A percentile compares a stretch with the other conserved stretches of the same genome.
These are phyloP conservation scores for Halcyon chelicuti DNA, from an alignment of 2,797 vertebrate species.

Conservation along the genomic window DNA sequence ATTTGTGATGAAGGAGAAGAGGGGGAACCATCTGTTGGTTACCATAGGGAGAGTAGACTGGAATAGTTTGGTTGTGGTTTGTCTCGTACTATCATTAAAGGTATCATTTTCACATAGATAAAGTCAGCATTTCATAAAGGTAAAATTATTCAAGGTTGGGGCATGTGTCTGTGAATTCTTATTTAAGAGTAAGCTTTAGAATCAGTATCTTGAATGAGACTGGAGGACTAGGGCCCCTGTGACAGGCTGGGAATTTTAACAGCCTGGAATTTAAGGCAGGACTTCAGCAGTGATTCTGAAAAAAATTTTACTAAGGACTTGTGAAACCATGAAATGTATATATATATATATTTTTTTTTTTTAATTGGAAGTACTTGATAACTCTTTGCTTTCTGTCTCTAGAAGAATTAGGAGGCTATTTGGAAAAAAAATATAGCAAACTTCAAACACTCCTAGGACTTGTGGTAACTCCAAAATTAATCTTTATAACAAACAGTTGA, in stretches of 20 bases:
- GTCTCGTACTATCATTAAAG: background rate
- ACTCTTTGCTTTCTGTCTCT: background rate
- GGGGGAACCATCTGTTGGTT: background rate
- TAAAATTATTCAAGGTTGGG: background rate
- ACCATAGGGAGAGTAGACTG: background rate
- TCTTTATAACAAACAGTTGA: background rate
- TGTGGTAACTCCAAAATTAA: background rate
- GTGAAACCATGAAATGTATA: background rate
- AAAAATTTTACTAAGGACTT: background rate
- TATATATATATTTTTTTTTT: background rate
- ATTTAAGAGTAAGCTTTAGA: background rate
- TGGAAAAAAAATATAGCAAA: background rate
- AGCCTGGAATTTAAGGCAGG: background rate
- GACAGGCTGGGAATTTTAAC: background rate
- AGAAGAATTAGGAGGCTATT: background rate
- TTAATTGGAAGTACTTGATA: background rate
- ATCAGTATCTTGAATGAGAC: background rate
- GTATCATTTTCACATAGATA: background rate
- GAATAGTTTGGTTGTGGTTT: background rate
- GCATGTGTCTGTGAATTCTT: background rate
- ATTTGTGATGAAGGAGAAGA: background rate
- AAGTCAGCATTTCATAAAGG: background rate
- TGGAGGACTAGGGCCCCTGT: background rate
- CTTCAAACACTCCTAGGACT: background rate
- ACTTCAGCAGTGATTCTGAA: background rate